Base-by-base conservation (phyloP, 2,888 invertebrate genomes). In the Calameuta filiformis region DNA sequence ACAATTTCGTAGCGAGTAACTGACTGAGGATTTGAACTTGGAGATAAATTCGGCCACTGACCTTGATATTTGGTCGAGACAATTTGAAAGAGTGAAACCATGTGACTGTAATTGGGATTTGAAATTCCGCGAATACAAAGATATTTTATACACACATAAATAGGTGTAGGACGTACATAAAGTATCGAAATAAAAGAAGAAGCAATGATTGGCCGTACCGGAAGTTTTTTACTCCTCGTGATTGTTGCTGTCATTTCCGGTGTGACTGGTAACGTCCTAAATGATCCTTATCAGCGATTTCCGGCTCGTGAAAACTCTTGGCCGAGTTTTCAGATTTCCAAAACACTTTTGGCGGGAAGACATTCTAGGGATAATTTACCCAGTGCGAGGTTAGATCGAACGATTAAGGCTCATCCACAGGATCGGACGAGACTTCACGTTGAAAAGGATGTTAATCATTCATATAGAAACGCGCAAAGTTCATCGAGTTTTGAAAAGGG, bases 1-100 rank as follows among this genome's bases (percentile, higher is more conserved):
- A 89, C 86, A 85, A 87, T 88, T 87, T 88, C 85, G 85, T 82
- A 83, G 81, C 84, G 85, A 71, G 31, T 71, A 56, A 40, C 40
- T 15, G 15, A 56, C 40, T 56, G 23, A 23, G 40, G 23, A 23
- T 56, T 23, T 23, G 4, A 23, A 23, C 23, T 23, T 56, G 1
- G 23, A 23, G 6, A 15, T 23, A 56, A 56, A 56, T 56, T 56
- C 23, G 23, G 23, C 23, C 23, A 6, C 40, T 23, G 40, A 56
- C 23, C 40, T 56, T 56, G 23, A 56, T 9, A 56, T 15, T 23
- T 9, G 40, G 2, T 23, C 40, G 40, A 56, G 40, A 56, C 40
- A 56, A 56, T 56, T 56, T 23, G 40, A 15, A 23, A 56, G 9
- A 6, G 40, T 56, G 23, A 56, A 23, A 56, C 40, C 23, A 56